phyloP scores from a whole-genome alignment of 2,113 vertebrate genomes.

The Sphaerodactylus townsendi region DNA sequence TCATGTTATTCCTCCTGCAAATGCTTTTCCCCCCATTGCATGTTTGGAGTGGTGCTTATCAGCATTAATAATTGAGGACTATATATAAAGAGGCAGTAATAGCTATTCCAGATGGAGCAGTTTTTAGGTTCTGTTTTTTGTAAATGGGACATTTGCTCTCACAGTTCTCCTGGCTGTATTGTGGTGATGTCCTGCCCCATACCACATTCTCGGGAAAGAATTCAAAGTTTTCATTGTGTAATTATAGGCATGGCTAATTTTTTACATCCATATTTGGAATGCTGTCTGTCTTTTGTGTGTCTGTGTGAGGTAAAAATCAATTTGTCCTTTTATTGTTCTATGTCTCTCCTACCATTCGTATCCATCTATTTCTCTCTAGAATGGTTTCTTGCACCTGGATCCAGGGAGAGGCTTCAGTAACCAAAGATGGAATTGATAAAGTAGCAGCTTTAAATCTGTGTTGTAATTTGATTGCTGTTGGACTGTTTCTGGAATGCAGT shows the following conservation, averaged over 20 bases:
- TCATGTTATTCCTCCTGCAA: too few relatives aligned
- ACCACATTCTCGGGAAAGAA: neutral
- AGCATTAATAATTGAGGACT: neutral
- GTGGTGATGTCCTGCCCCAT: neutral
- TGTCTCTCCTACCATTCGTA: neutral
- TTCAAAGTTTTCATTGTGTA: conserved; percentile 2
- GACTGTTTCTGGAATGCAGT: neutral
- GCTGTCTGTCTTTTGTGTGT: conserved; percentile 3
- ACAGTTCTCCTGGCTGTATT: neutral
- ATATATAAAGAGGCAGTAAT: neutral
- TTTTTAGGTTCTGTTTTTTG: neutral
- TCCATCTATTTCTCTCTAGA: neutral
- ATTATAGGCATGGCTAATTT: conserved; percentile 14
- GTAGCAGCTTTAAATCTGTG: neutral
- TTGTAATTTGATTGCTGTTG: neutral
- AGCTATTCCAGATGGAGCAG: neutral
- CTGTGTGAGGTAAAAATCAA: neutral
- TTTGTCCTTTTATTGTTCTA: conserved; percentile 7
- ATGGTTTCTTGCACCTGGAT: neutral
- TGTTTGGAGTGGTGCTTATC: neutral
- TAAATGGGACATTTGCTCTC: neutral
- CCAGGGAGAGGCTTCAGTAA: neutral
- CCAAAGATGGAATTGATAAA: neutral
- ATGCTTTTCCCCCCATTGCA: neutral
- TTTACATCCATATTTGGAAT: neutral